These are phyloP conservation scores for Pristionchus pacificus DNA, from an alignment of 1,140 invertebrate genomes.

Conservation along the genomic window DNA sequence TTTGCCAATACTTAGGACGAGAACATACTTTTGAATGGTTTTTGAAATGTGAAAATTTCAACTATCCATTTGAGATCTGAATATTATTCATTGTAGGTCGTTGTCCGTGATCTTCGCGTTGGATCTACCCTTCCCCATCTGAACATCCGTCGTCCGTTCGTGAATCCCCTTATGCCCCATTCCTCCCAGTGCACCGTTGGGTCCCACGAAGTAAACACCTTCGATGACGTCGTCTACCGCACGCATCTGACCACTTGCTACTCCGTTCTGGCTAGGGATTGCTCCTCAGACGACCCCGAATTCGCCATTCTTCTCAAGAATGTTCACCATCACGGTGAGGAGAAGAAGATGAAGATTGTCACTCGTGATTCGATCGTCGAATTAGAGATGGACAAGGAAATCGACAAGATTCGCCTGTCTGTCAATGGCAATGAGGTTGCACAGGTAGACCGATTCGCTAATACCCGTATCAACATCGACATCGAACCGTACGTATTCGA, in stretches of 20 bases:
- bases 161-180: neutral
- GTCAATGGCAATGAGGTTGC: slow-evolving; percentile 28
- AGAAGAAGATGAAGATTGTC: slow-evolving; percentile 38
- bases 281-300: slow-evolving; percentile 40
- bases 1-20: too few relatives aligned
- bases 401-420: slow-evolving; percentile 17
- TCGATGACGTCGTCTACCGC: slow-evolving; percentile 24
- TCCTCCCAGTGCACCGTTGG: slow-evolving; percentile 19
- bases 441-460: slow-evolving; percentile 2
- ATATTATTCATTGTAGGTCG: neutral
- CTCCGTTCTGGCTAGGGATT: slow-evolving; percentile 48
- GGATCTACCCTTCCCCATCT: slow-evolving; percentile 4
- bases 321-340: slow-evolving; percentile 10
- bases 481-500: slow-evolving; percentile 23
- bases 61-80: neutral
- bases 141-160: neutral
- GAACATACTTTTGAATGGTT: too few relatives aligned
- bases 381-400: slow-evolving; percentile 9
- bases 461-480: slow-evolving; percentile 14
- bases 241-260: slow-evolving; percentile 40
- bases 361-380: slow-evolving; percentile 13
- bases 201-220: slow-evolving; percentile 23
- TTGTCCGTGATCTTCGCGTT: slow-evolving; percentile 10
- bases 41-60: too few relatives aligned
- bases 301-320: slow-evolving; percentile 44